These are phyloP conservation scores for Drosophila prosaltans DNA, from an alignment of 1,140 invertebrate species.

Conservation along the genomic window DNA sequence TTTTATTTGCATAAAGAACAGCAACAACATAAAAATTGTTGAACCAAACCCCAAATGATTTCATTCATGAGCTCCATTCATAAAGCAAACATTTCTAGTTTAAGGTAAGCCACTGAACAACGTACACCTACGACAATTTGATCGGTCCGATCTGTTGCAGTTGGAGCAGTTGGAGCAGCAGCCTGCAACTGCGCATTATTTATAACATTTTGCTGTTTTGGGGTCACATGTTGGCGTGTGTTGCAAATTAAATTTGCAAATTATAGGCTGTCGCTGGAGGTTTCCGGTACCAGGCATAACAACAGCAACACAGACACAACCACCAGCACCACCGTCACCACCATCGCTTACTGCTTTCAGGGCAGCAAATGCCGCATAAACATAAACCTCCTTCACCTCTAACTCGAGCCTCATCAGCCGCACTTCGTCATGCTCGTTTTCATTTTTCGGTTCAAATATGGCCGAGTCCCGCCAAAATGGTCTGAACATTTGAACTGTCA, in stretches of 20 bases:
- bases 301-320: slow-evolving; percentile 12
- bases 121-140: slow-evolving; percentile 64
- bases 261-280: slow-evolving; percentile 77
- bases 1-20: slow-evolving; percentile 6
- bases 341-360: slow-evolving; percentile 28
- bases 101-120: slow-evolving; percentile 77
- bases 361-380: slow-evolving; percentile 44
- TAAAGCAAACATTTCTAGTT: slow-evolving; percentile 66
- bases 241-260: slow-evolving; percentile 81
- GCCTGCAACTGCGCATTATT: slow-evolving; percentile 75
- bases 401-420: slow-evolving; percentile 52
- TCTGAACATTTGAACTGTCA: slow-evolving; percentile 75
- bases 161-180: slow-evolving; percentile 31
- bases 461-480: slow-evolving; percentile 68
- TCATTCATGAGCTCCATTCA: slow-evolving; percentile 63
- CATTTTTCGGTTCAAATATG: slow-evolving; percentile 59
- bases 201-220: slow-evolving; percentile 76
- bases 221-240: slow-evolving; percentile 80
- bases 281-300: slow-evolving; percentile 60
- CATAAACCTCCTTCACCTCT: slow-evolving; percentile 42
- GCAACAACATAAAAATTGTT: background rate
- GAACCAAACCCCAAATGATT: slow-evolving; percentile 58
- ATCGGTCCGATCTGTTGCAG: slow-evolving; percentile 27
- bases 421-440: slow-evolving; percentile 69
- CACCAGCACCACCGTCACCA: slow-evolving; percentile 6